Evolutionary conservation across 2,113 vertebrate genomes (phyloP).

Genomic region (Hymenochirus boettgeri): DNA sequence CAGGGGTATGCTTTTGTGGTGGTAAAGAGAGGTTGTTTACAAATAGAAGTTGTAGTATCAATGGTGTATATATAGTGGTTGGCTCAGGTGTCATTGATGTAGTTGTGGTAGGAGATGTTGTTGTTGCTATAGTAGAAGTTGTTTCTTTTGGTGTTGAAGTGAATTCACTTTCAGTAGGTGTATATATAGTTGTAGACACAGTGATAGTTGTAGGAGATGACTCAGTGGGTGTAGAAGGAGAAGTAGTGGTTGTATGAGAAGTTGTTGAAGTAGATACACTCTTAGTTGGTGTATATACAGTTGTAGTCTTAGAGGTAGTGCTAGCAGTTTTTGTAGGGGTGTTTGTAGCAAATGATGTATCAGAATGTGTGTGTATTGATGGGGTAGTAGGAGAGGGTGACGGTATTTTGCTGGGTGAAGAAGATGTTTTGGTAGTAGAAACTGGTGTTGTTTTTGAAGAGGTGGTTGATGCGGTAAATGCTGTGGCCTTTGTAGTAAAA

Average conservation of each 20-base stretch:
- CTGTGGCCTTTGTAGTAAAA: too few species aligned
- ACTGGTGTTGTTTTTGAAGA: too few species aligned
- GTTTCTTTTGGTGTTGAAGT: background rate
- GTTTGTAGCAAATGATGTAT: too few species aligned
- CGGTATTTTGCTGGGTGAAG: too few species aligned
- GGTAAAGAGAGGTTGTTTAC: background rate
- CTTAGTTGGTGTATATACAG: background rate
- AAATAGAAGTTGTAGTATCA: conserved; percentile 1
- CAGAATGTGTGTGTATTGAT: background rate
- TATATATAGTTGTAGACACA: background rate
- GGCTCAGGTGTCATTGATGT: background rate
- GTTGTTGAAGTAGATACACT: background rate
- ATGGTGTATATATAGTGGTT: background rate
- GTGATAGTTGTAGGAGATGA: background rate
- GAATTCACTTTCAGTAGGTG: background rate
- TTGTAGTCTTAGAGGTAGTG: background rate
- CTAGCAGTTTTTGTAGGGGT: too few species aligned
- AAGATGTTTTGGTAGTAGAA: too few species aligned
- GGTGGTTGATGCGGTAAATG: too few species aligned
- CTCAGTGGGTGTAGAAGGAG: background rate
- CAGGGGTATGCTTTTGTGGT: background rate
- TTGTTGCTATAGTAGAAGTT: background rate
- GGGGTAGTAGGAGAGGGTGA: background rate
- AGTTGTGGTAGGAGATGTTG: background rate
- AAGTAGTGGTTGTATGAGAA: background rate